Evolutionary conservation across 2,888 invertebrate genomes (phyloP).

Genomic region (Callimorpha dominula): DNA sequence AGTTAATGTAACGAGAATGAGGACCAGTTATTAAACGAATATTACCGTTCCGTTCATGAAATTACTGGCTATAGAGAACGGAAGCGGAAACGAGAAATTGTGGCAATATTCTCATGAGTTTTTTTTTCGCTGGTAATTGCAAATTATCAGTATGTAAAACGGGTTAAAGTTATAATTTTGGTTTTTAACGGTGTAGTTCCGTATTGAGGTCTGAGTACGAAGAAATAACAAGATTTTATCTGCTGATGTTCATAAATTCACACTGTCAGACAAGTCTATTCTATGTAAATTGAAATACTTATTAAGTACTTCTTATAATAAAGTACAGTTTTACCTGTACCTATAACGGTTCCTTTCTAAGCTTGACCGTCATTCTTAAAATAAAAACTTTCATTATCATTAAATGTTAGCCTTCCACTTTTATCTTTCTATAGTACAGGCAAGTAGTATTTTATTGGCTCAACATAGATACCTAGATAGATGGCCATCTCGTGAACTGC

Average conservation of each 20-base stretch:
- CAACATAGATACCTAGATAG: too few species aligned
- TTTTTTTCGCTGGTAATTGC: conserved; percentile 29
- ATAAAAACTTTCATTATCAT: too few species aligned
- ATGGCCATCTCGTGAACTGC: too few species aligned
- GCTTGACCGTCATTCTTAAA: too few species aligned
- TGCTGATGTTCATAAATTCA: neutral
- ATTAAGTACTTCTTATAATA: too few species aligned
- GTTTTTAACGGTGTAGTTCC: neutral
- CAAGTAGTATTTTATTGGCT: too few species aligned
- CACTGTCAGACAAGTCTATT: neutral
- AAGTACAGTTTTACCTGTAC: too few species aligned
- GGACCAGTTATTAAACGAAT: conserved; percentile 40
- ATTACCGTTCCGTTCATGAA: conserved; percentile 32
- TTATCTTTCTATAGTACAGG: too few species aligned
- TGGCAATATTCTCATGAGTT: conserved; percentile 32
- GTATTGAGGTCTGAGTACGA: neutral
- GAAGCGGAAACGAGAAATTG: conserved; percentile 48
- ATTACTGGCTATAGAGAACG: conserved; percentile 41
- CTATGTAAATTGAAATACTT: too few species aligned
- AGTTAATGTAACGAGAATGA: conserved; percentile 40
- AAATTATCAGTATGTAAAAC: conserved; percentile 27
- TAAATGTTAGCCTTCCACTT: too few species aligned
- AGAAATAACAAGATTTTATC: neutral
- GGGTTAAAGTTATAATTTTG: conserved; percentile 7
- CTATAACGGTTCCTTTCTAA: too few species aligned